Evolutionary conservation across 30 jellyfish, hydroid and myxozoan genomes (phyloP), one percentile per base, ranked within the genome.

Genomic region (Aurelia coerulea): DNA sequence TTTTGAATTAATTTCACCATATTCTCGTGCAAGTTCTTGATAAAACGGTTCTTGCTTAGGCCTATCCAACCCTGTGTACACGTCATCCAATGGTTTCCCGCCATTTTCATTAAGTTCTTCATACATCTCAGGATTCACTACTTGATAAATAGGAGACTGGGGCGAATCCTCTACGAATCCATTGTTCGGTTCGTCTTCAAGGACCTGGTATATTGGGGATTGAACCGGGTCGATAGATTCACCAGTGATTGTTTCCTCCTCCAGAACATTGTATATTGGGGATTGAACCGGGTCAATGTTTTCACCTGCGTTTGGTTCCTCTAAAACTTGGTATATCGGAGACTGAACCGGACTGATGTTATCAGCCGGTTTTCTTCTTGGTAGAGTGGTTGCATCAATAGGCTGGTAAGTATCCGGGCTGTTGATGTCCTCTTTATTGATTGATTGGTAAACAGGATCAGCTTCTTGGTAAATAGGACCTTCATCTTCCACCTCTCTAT

Each of bases 111-210:
- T 46, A 46, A 46, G 56, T 46, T 46, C 56, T 46, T 46, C 56
- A 46, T 46, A 46, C 0, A 46, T 14, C 56, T 46, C 56, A 46
- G 56, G 56, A 46, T 46, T 46, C 56, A 46, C 56, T 46, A 46
- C 56, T 46, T 46, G 56, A 77, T 78, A 78, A 33, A 78, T 62
- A 13, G 88, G 88, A n/a, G 78, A 65, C 88, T 53, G 87, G 56
- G 14, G 56, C 19, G 87, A 15, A 10, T 17, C 52, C 16, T 74
- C 72, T 10, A 17, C 49, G 39, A 19, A 39, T 23, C 37, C 16
- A n/a, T 35, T 4, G 46, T 58, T 17, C 11, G 35, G 31, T 33
- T 46, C 56, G 1, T 76, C 86, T 65, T 76, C 73, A 17, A 58
- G 37, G 31, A 31, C 51, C 41, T 54, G 64, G 50, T 33, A 53